Evolutionary conservation across 2,888 invertebrate species (phyloP).

Genomic region (Drosophila parthenogenetica): DNA sequence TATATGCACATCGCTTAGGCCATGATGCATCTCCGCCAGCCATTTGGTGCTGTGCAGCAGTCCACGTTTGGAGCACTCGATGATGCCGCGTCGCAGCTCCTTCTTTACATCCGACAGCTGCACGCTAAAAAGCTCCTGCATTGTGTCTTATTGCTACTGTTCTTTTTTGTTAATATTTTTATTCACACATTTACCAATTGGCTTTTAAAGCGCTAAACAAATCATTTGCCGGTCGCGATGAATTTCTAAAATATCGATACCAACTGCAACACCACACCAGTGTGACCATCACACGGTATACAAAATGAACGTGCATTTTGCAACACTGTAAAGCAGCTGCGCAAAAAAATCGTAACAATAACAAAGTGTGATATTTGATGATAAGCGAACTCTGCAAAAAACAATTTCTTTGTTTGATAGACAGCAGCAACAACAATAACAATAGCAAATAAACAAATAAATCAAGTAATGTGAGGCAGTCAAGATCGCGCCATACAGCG

Average conservation of each 20-base stretch:
- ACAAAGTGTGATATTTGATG: constrained; percentile 28
- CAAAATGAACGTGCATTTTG: background rate
- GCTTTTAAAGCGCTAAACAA: constrained; percentile 53
- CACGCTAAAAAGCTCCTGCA: constrained; percentile 83
- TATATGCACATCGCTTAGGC: constrained; percentile 88
- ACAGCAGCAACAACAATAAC: constrained; percentile 22
- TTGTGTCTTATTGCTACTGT: constrained; percentile 9
- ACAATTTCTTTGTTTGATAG: constrained; percentile 50
- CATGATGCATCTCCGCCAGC: constrained; percentile 93
- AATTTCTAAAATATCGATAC: constrained; percentile 20
- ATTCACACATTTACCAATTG: constrained; percentile 16
- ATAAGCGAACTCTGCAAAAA: constrained; percentile 29
- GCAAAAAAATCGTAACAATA: constrained; percentile 35
- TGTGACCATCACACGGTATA: background rate
- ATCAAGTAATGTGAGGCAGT: background rate
- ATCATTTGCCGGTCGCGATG: constrained; percentile 52
- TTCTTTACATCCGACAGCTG: constrained; percentile 88
- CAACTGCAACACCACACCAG: background rate
- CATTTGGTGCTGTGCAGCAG: constrained; percentile 93
- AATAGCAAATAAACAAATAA: too few relatives aligned
- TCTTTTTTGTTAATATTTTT: background rate
- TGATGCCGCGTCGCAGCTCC: constrained; percentile 88
- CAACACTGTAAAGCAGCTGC: constrained; percentile 37
- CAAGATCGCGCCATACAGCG: constrained; percentile 32
- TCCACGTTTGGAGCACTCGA: constrained; percentile 92